phyloP scores from a whole-genome alignment of 2,113 vertebrate species.

The Lasiurus cinereus region DNA sequence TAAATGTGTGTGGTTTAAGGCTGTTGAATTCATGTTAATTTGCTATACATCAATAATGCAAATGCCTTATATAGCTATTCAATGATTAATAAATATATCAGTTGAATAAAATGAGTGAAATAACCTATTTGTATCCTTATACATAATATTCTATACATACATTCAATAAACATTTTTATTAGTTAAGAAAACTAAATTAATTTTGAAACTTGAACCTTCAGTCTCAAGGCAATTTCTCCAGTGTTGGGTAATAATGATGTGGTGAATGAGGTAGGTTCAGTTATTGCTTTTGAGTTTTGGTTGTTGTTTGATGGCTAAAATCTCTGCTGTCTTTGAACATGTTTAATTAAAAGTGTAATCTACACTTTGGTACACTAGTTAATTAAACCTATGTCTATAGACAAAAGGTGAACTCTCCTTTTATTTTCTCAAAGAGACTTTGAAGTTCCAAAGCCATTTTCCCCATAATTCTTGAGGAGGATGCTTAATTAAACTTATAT shows the following conservation, averaged over 20 bases:
- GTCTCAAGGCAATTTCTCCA: conserved; percentile 13
- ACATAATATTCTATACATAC: neutral
- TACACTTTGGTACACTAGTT: conserved; percentile 57
- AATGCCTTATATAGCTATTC: neutral
- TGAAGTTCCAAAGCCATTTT: conserved; percentile 41
- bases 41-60: neutral
- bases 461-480: conserved; percentile 17
- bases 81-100: neutral
- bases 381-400: conserved; percentile 69
- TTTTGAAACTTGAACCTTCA: neutral
- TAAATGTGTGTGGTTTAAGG: neutral
- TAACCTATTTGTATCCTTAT: neutral
- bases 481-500: conserved; percentile 70
- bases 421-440: conserved; percentile 55
- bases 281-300: conserved; percentile 51
- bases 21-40: neutral
- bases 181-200: conserved; percentile 49
- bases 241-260: neutral
- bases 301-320: conserved; percentile 37
- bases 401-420: conserved; percentile 28
- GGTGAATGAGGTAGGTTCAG: neutral
- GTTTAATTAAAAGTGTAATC: conserved; percentile 77
- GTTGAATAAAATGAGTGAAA: neutral
- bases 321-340: conserved; percentile 56
- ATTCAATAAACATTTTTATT: neutral